Base-by-base conservation (phyloP, 2,797 vertebrate species). In the Brachyalestes nurse region DNA sequence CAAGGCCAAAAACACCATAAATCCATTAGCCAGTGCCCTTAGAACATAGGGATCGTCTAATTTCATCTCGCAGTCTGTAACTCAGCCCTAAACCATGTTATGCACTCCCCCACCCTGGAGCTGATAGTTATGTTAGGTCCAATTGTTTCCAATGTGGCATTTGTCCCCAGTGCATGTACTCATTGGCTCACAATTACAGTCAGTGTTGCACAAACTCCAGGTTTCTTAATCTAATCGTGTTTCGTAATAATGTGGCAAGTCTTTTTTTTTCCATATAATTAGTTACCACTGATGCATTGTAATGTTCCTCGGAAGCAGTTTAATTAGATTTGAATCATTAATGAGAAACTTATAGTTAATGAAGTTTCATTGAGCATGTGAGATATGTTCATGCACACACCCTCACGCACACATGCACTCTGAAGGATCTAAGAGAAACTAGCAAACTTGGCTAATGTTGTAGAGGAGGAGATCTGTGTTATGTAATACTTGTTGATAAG, bases 291-390 rank as follows among this genome's bases (percentile, higher is more conserved):
- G 84, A 83, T 83, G 81, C 78, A 83, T 82, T 83, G 79, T 83
- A 83, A 83, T 85, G 84, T 80, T 85, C 79, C 75, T 85, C 84
- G 84, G 84, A 85, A 85, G 84, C 75, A 83, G 81, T 78, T 76
- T 87, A 83, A 83, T 85, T 85, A 85, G 79, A 83, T 87, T 83
- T 85, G 72, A 85, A 87, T 85, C 73, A 81, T 82, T 82, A 78
- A 82, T 87, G 77, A 75, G 86, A 76, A 80, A 85, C 84, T 51
- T 82, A 75, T 81, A 78, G 78, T 83, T 85, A 83, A 85, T 83
- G 84, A 83, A 83, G 74, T 85, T 85, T 80, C 75, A 80, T 75
- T 78, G 81, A 77, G 78, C 78, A 81, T 83, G 84, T 78, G 70
- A 83, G 78, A 82, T 82, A 67, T 83, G 67, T 84, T 62, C 76